Percentiles rank a stretch among this genome's conserved stretches.
Conservation (phyloP, 2,797 vertebrate genomes). For the Peromyscus eremicus region DNA sequence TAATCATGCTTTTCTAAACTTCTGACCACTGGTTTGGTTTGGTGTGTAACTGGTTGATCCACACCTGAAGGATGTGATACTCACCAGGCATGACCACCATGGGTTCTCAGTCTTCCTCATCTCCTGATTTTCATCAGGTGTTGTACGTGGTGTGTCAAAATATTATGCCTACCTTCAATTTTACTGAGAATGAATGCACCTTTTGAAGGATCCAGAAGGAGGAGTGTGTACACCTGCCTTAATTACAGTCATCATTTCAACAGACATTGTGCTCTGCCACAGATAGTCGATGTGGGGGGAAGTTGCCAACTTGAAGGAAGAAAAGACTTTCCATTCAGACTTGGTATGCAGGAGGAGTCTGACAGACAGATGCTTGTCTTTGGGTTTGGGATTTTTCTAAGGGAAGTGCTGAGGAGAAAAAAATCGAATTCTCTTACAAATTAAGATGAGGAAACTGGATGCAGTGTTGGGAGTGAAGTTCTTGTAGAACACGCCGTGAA, state of each 20-base stretch:
- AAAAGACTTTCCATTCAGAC: slow-evolving; percentile 35
- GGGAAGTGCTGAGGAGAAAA: neutral
- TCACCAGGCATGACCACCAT: accelerated
- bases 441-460: neutral
- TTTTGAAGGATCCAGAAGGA: neutral
- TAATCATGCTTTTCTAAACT: neutral
- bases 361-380: slow-evolving; percentile 48
- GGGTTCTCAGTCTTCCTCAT: accelerated
- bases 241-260: slow-evolving; percentile 36
- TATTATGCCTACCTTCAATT: neutral
- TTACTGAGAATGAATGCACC: neutral
- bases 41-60: too few relatives aligned
- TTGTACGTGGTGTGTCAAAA: neutral
- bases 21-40: neutral
- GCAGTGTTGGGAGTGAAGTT: neutral
- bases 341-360: neutral
- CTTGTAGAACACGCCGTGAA: neutral
- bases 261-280: neutral
- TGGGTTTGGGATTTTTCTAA: slow-evolving; percentile 13
- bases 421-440: neutral
- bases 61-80: neutral
- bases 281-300: neutral
- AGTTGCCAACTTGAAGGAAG: neutral
- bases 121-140: neutral
- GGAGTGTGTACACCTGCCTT: neutral